Evolutionary conservation across 2,797 vertebrate species (phyloP).

Genomic region (Fringilla coelebs): DNA sequence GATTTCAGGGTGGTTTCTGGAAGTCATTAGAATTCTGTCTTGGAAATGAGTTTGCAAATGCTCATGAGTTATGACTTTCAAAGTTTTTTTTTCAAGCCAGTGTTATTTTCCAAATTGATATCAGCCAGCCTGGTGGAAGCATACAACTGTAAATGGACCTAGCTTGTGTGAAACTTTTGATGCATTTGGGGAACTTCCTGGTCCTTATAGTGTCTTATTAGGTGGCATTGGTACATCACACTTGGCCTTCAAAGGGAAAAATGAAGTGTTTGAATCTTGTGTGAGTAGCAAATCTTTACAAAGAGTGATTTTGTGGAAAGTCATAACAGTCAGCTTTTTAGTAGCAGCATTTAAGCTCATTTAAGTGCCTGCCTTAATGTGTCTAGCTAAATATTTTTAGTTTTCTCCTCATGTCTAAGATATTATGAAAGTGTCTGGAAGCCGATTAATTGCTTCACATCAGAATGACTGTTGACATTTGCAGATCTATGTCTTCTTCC

Average conservation of each 20-base stretch:
- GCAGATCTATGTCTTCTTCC: not conserved
- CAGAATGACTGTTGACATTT: not conserved
- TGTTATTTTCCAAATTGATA: not conserved
- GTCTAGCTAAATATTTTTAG: not conserved
- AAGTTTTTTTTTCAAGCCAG: not conserved
- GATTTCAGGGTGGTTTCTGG: constrained; percentile 7
- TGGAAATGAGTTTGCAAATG: constrained; percentile 11
- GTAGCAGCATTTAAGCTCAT: not conserved
- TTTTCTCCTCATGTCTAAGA: not conserved
- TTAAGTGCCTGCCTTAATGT: not conserved
- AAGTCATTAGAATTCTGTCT: constrained; percentile 21
- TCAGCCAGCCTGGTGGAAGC: not conserved
- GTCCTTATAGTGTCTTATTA: not conserved
- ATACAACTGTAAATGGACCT: not conserved
- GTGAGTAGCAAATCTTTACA: not conserved
- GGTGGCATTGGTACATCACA: not conserved
- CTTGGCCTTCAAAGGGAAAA: not conserved
- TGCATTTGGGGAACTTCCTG: not conserved
- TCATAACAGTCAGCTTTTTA: not conserved
- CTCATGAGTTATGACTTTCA: not conserved
- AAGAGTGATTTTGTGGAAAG: not conserved
- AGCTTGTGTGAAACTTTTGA: not conserved
- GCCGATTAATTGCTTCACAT: not conserved
- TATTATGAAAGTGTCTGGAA: not conserved
- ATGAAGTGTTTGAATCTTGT: not conserved